A percentile compares a stretch with the other conserved stretches of the same genome.
Evolutionary conservation across 2,888 invertebrate genomes (phyloP).

Genomic region (Dascillus cervinus): DNA sequence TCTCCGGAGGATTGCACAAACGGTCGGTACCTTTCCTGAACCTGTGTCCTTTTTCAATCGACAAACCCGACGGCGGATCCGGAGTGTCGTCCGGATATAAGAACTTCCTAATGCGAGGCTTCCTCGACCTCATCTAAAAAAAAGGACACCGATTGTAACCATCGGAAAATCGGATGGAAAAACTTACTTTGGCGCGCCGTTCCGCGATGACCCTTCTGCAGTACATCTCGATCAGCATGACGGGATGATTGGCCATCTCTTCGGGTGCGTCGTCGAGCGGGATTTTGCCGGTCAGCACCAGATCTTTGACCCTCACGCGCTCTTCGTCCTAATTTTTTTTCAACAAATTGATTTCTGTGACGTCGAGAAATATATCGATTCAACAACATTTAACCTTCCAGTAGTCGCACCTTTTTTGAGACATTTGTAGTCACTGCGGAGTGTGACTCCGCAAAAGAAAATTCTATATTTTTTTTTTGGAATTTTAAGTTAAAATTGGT

Average conservation of each 20-base stretch:
- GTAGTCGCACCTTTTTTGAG: too few species aligned
- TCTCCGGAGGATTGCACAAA: constrained; percentile 41
- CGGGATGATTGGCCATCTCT: constrained; percentile 58
- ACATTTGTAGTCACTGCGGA: too few species aligned
- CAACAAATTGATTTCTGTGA: too few species aligned
- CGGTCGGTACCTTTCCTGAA: constrained; percentile 37
- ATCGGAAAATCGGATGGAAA: too few species aligned
- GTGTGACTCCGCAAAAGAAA: too few species aligned
- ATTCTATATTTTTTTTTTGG: too few species aligned
- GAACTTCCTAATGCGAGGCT: constrained; percentile 36
- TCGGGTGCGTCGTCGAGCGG: constrained; percentile 59
- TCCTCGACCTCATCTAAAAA: constrained; percentile 36
- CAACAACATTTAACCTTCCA: too few species aligned
- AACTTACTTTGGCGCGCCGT: constrained; percentile 46
- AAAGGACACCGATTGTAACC: too few species aligned
- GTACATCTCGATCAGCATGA: constrained; percentile 55
- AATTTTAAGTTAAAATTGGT: too few species aligned
- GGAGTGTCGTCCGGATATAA: constrained; percentile 39
- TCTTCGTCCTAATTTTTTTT: constrained; percentile 46
- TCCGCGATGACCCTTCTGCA: constrained; percentile 45
- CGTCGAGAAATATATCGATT: too few species aligned
- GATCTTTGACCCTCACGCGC: constrained; percentile 58
- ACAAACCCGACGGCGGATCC: constrained; percentile 39
- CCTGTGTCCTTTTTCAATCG: constrained; percentile 42
- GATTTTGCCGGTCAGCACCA: constrained; percentile 60